Evolutionary conservation across 2,113 vertebrate species (phyloP).

Genomic region (Apodemus speciosus): DNA sequence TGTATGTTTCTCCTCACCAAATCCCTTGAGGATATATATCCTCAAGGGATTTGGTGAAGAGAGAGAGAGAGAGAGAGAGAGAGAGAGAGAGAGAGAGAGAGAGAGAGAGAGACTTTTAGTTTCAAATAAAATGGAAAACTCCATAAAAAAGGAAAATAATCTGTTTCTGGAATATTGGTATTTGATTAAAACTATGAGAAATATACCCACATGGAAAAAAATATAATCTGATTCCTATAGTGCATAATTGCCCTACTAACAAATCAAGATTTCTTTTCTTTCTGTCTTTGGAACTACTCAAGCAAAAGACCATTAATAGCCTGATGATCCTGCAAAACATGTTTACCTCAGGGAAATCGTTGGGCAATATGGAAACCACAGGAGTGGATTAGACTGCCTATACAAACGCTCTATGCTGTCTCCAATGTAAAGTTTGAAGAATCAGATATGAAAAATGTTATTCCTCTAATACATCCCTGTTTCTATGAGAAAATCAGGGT

Average conservation of each 20-base stretch:
- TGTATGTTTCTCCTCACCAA: not conserved
- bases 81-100: no score
- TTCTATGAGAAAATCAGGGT: slow-evolving; percentile 68
- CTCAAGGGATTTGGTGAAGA: no score
- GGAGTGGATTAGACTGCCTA: slow-evolving; percentile 43
- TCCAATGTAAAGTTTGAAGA: slow-evolving; percentile 43
- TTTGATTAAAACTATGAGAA: not conserved
- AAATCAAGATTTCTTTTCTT: slow-evolving; percentile 18
- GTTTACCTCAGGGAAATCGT: slow-evolving; percentile 61
- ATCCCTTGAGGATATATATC: not conserved
- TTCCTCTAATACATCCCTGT: slow-evolving; percentile 21
- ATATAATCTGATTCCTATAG: not conserved
- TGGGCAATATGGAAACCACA: slow-evolving; percentile 54
- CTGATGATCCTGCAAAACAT: slow-evolving; percentile 60
- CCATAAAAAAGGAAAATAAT: not conserved
- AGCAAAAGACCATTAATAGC: slow-evolving; percentile 71
- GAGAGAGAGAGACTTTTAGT: not conserved
- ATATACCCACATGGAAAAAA: not conserved
- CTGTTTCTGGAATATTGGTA: not conserved
- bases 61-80: no score
- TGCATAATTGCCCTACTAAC: slow-evolving; percentile 35
- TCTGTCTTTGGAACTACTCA: slow-evolving; percentile 56
- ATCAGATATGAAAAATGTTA: slow-evolving; percentile 42
- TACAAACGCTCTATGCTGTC: not conserved
- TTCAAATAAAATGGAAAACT: slow-evolving; percentile 35